Conservation (phyloP, 2,797 vertebrate species). For the Orestias chungarensis region DNA sequence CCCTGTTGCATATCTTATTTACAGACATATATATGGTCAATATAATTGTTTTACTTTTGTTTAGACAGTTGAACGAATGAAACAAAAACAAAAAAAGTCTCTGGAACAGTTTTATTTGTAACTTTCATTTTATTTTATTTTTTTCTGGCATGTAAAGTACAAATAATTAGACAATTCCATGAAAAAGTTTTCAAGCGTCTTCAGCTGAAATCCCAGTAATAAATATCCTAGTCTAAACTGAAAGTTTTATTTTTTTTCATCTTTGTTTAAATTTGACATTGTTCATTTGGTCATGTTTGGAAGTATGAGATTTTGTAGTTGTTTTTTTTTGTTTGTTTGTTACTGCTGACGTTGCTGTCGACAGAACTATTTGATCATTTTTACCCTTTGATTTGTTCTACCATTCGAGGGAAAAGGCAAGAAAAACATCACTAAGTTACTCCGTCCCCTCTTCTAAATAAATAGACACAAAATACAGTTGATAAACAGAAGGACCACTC, state of each 20-base stretch:
- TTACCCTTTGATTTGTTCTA: conserved; percentile 81
- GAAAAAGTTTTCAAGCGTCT: conserved; percentile 96
- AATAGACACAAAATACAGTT: conserved; percentile 88
- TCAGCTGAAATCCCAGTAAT: conserved; percentile 95
- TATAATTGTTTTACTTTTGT: background rate
- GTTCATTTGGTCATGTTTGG: conserved; percentile 85
- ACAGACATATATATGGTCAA: conserved; percentile 3
- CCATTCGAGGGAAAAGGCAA: conserved; percentile 87
- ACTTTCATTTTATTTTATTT: conserved; percentile 90
- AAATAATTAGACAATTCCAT: conserved; percentile 99
- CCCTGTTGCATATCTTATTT: background rate
- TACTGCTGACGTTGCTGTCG: conserved; percentile 67
- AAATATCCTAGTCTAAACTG: conserved; percentile 95
- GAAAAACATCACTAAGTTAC: conserved; percentile 86
- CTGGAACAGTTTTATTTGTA: conserved; percentile 84
- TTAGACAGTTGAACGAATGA: conserved; percentile 50
- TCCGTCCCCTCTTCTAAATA: conserved; percentile 87
- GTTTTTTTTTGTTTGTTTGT: conserved; percentile 32
- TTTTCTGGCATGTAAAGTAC: conserved; percentile 99
- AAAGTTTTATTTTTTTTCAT: conserved; percentile 85
- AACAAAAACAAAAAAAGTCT: background rate
- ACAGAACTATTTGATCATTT: conserved; percentile 80
- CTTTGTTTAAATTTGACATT: conserved; percentile 83
- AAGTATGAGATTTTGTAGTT: conserved; percentile 83
- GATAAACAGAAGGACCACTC: conserved; percentile 86